phyloP scores from a whole-genome alignment of 1,140 invertebrate species.

The Harpegnathos saltator region DNA sequence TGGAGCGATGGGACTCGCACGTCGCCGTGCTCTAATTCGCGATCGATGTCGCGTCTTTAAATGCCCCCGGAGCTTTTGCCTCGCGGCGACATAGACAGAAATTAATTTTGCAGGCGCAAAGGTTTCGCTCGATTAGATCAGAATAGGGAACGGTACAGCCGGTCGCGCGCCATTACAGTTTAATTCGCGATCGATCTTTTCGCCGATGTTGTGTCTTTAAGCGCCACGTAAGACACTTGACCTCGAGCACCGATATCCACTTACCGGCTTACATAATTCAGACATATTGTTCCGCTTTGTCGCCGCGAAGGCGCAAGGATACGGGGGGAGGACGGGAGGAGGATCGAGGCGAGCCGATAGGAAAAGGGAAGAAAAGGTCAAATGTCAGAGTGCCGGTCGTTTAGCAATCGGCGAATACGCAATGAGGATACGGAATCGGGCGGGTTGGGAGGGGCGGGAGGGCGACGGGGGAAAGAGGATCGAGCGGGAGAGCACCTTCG shows the following conservation, averaged over 20 bases:
- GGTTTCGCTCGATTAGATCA: conserved; percentile 32
- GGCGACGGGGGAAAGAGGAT: too few relatives aligned
- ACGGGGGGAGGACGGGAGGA: background rate
- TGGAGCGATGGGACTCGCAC: background rate
- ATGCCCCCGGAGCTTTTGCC: background rate
- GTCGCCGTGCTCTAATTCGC: background rate
- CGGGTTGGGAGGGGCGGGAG: too few relatives aligned
- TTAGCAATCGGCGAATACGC: conserved; percentile 46
- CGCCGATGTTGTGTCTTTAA: conserved; percentile 23
- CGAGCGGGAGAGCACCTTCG: background rate
- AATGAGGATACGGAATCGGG: background rate
- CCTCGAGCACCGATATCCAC: conserved; percentile 77
- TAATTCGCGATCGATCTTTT: conserved; percentile 19
- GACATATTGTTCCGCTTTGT: conserved; percentile 75
- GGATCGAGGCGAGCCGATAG: background rate
- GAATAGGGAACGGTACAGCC: conserved; percentile 6
- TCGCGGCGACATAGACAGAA: too few relatives aligned
- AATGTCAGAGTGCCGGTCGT: conserved; percentile 65
- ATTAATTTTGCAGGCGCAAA: conserved; percentile 29
- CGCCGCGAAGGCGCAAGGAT: conserved; percentile 10
- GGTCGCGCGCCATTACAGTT: conserved; percentile 1
- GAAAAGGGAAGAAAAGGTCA: conserved; percentile 71
- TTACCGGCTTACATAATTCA: conserved; percentile 76
- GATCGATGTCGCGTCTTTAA: background rate
- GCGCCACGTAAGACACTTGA: conserved; percentile 74